Conservation (phyloP, 2,797 vertebrate genomes). For the Erethizon dorsatum region DNA sequence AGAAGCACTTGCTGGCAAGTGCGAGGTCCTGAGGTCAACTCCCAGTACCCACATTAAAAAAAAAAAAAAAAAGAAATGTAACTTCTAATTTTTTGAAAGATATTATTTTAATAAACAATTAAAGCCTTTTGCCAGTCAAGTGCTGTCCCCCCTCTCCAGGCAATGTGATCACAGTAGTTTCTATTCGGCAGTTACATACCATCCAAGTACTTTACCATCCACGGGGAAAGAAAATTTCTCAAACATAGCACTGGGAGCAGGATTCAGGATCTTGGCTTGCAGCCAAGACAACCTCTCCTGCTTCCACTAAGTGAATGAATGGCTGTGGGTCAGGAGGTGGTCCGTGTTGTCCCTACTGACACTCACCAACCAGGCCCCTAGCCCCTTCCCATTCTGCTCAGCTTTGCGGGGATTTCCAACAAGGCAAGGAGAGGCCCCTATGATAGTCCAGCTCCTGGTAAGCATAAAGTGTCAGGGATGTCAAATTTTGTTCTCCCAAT, state of each 20-base stretch:
- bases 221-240: background rate
- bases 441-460: background rate
- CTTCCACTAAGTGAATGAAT: background rate
- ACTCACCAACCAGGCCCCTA: conserved; percentile 15
- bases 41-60: too few species aligned
- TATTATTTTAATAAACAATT: conserved; percentile 72
- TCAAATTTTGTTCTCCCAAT: conserved; percentile 22
- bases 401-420: conserved; percentile 36
- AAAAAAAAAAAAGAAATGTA: background rate
- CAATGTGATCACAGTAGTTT: conserved; percentile 44
- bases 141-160: background rate
- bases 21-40: too few species aligned
- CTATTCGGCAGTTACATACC: conserved; percentile 57
- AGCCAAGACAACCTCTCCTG: background rate
- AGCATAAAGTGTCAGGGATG: background rate
- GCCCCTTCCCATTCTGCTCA: background rate
- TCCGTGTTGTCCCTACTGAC: background rate
- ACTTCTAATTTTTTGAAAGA: conserved; percentile 72
- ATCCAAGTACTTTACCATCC: conserved; percentile 53
- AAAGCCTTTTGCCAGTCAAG: conserved; percentile 66
- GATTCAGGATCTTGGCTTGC: conserved; percentile 4
- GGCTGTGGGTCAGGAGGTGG: conserved; percentile 38
- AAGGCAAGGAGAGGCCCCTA: background rate
- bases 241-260: conserved; percentile 21
- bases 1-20: too few species aligned